Base-by-base conservation (phyloP, 2,888 invertebrate genomes). In the Drosophila melanocephala region DNA sequence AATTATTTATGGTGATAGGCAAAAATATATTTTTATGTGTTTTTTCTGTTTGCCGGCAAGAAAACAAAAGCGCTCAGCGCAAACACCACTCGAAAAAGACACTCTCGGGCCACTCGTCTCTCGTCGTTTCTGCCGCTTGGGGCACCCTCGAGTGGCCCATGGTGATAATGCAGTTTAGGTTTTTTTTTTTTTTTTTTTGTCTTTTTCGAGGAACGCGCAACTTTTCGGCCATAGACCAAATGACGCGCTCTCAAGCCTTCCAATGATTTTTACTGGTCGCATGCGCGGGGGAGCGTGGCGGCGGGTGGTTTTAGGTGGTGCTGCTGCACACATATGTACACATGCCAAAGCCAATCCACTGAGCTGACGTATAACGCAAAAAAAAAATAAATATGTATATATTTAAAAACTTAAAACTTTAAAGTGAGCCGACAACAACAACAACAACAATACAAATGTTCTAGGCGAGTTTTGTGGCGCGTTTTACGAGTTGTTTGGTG, bases 1-100 rank as follows among this genome's bases (percentile, higher is more conserved):
- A 90, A 91, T 91, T 91, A 91, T 91, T 91, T 90, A 91, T 83
- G 84, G 87, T 91, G 91, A 91, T 91, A 81, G 89, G 91, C 90
- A 91, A 87, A 87, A 78, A 89, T 84, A 89, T 84, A 86, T 73
- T 81, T 87, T 85, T 88, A 75, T 82, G 72, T 79, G 72, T 60
- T 83, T 85, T 79, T 81, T 74, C 68, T 83, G 80, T 81, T 79
- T 70, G 87, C 77, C 87, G 88, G 87, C 84, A 84, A 80, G 65
- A 86, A 86, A 85, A 86, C 83, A 87, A 89, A 86, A 88, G 77
- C 78, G 72, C 79, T 75, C 72, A 50, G 56, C 78, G 75, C 86
- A 82, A 85, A 80, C 77, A 75, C 72, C 81, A 84, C 85, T 85
- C 88, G 66, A 85, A 75, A 84, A 74, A 83, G 83, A 87, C 84